Base-by-base conservation (phyloP, 2,888 invertebrate species). In the Matsumyia berberina region DNA sequence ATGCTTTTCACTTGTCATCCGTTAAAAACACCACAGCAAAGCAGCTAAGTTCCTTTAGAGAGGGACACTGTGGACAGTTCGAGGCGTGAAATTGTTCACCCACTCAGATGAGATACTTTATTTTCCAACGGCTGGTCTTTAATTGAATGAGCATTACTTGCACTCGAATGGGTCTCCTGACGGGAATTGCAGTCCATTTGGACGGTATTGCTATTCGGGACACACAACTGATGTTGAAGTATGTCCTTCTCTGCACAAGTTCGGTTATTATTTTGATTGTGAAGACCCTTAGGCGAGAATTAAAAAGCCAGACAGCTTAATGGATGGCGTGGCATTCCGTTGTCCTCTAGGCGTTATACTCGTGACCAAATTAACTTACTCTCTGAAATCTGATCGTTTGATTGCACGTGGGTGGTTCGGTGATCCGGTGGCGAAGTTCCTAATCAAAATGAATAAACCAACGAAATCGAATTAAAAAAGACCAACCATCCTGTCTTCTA, bases 71-170 rank as follows among this genome's bases (percentile, higher is more conserved):
- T 31, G 6, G 6, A 15, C 24, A 35, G n/a, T 39, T 33, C 42
- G 39, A 57, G 35, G 57, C 57, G 66, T 51, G 31, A 67, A 58
- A 67, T 49, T 58, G 39, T 33, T 37, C 58, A 33, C 37, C 58
- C 49, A 57, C 39, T 58, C 51, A 51, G 24, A 67, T 42, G 53
- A 69, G 42, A 77, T 60, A 44, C 46, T 53, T 77, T 51, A 77
- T 77, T 69, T 77, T 60, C 24, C 53, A 37, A 77, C 77, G 53
- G 69, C 53, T 62, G 55, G 11, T 35, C 69, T 55, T 69, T 77
- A 77, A 77, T 77, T 77, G 70, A 77, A 58, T 62, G 44, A 55
- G 31, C 60, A 69, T 69, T 77, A 77, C 77, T 62, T 35, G 69
- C 77, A 62, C 69, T 69, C 53, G 53, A 49, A 46, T 62, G 69